Base-by-base conservation (phyloP, 1,140 invertebrate species). In the Drosophila kurseongensis region DNA sequence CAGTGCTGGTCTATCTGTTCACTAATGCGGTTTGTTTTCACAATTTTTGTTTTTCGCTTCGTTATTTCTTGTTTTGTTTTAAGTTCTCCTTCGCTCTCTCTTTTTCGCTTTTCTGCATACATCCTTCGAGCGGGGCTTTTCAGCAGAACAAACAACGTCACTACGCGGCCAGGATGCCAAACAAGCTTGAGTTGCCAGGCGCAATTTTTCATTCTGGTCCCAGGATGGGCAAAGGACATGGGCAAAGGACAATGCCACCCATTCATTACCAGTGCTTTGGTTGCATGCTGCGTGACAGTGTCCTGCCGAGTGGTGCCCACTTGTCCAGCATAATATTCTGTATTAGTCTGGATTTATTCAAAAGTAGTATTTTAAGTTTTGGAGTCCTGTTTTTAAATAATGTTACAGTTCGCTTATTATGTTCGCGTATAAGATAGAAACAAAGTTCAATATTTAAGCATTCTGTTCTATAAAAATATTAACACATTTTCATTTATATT, bases 1-100 rank as follows among this genome's bases (percentile, higher is more conserved):
- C 18, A 27, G 66, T 72, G 52, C 36, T 48, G n/a, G 14, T 14
- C 55, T 63, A 68, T 59, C 57, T 80, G 50, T 40, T 88, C 73
- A 67, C 84, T 90, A 89, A 84, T 89, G 84, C 84, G 80, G 85
- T 89, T 89, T 89, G 84, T 84, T 80, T 78, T 88, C 75, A 50
- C 71, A 50, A 77, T 71, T 89, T 75, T 84, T 78, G 79, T 80
- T 79, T 62, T 81, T 74, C 44, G 74, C 84, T 89, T 90, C 77
- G 77, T 89, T 89, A 89, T 90, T 89, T 68, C 83, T 77, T 88
- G 75, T 89, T 89, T 80, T 89, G 76, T 75, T 88, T 84, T 75
- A 63, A 71, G 68, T 80, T 78, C 60, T 50, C 52, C 52, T 58
- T 67, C 44, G 12, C 42, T 63, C 63, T 62, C n/a, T 12, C 7